Base-by-base conservation (phyloP, 2,888 invertebrate genomes). In the Parnassius orleans region DNA sequence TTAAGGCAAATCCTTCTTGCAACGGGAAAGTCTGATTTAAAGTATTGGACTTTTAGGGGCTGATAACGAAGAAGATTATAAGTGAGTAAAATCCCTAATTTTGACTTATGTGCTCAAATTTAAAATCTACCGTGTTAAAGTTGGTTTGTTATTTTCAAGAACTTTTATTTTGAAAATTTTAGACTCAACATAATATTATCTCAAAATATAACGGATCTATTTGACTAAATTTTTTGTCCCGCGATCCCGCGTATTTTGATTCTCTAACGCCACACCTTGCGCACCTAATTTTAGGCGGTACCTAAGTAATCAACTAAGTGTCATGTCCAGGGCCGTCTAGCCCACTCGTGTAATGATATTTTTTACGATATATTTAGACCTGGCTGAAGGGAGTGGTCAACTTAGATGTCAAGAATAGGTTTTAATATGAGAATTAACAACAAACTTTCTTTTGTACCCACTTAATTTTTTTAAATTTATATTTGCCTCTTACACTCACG, bases 261-360 rank as follows among this genome's bases (percentile, higher is more conserved):
- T 12, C 44, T 14, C 51, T 12, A 14, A 14, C 5, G 68, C 70
- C 71, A 65, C 71, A 67, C 73, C 71, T 66, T 64, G 61, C 43
- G 63, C 46, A 56, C 64, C 66, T 68, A 66, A 62, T 67, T 68
- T 70, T 64, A 69, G 69, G 64, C 66, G 66, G 62, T 24, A 41
- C 56, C 56, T 47, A 15, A 15, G 19, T 63, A 74, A 72, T 74
- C 72, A 71, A 65, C 72, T 74, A 71, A 72, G 71, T 71, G 72
- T 66, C 62, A 52, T 43, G 51, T 61, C 56, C 60, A 63, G 63
- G 63, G 63, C 53, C 56, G 51, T 43, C 53, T 48, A 51, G 52
- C 19, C 10, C 56, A 33, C n/a, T 15, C 10, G 12, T 46, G 46
- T 47, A 10, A 11, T 43, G 0, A 43, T 57, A n/a, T 33, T 33